Evolutionary conservation across 2,888 invertebrate species (phyloP).

Genomic region (Microchrysa polita): DNA sequence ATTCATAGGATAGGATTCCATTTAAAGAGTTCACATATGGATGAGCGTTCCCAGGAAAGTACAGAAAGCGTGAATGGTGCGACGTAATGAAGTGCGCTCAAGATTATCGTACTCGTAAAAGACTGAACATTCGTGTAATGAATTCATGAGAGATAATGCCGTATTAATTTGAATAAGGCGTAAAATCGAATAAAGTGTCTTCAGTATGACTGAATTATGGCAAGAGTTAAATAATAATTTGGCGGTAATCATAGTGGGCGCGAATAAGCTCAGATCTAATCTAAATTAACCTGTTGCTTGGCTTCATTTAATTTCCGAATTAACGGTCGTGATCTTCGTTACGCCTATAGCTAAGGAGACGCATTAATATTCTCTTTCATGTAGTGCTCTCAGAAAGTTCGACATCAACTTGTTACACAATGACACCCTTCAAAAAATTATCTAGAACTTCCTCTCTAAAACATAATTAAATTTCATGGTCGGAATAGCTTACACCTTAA

Average conservation of each 20-base stretch:
- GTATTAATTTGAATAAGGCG: slow-evolving; percentile 17
- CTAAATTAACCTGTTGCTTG: too few species aligned
- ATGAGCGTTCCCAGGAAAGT: neutral
- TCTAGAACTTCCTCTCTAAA: neutral
- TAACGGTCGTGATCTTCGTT: too few species aligned
- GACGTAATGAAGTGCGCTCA: neutral
- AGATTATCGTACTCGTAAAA: slow-evolving; percentile 7
- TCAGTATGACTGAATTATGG: neutral
- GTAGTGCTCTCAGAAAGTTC: too few species aligned
- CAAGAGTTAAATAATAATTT: neutral
- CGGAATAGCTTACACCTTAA: slow-evolving; percentile 33
- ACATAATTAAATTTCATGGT: slow-evolving; percentile 41
- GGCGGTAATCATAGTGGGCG: too few species aligned
- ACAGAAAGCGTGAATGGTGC: neutral
- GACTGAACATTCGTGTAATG: neutral
- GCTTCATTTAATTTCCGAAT: too few species aligned
- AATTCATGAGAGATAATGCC: slow-evolving; percentile 19
- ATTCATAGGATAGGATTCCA: neutral
- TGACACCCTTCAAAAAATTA: too few species aligned
- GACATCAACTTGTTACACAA: too few species aligned
- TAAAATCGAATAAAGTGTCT: neutral
- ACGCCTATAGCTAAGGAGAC: too few species aligned
- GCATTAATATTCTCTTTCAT: too few species aligned
- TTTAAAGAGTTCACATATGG: neutral
- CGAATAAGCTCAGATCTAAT: too few species aligned